Evolutionary conservation across 2,888 invertebrate species (phyloP), one percentile per base, ranked within the genome.

Genomic region (Colostygia pectinataria): DNA sequence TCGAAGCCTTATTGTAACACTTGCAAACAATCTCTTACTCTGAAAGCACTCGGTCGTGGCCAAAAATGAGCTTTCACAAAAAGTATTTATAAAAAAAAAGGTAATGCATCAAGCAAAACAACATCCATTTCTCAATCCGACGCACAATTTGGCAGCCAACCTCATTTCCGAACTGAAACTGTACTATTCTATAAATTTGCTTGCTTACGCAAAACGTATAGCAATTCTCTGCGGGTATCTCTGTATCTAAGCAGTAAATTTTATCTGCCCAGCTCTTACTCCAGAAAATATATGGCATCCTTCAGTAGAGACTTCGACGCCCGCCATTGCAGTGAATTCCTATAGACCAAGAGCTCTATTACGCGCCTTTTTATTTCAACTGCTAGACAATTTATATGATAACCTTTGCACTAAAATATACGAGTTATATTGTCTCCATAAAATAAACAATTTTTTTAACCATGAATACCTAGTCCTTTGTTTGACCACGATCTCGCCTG

Each of bases 301-400:
- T 34, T 15, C 39, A 13, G 27, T 28, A 28, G 28, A 14, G 28
- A 20, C 7, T 46, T 46, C 39, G 32, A 33, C 33, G 45, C 25
- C n/a, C n/a, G 25, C 14, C 10, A 34, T 9, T 40, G 39, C 28
- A 40, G 32, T 47, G 23, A 9, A 39, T 33, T 33, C 5, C 25
- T 18, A 36, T 25, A 33, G 38, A 14, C 23, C 7, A 2, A 28
- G 28, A 40, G 13, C 18, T 24, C 29, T 47, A 27, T 39, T 39
- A 4, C 32, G 33, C 46, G 39, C 46, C 46, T 45, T 9, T 25
- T 32, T 24, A n/a, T 39, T 32, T 39, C 38, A 20, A 38, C 39
- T 14, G n/a, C 38, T 9, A 39, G 40, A 47, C 28, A 34, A 40
- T 40, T 47, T 47, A 47, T 47, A 28, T 39, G 39, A 20, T 39